Evolutionary conservation across 2,888 invertebrate genomes (phyloP), one percentile per base, ranked within the genome.

Genomic region (Loripinus fragilis): DNA sequence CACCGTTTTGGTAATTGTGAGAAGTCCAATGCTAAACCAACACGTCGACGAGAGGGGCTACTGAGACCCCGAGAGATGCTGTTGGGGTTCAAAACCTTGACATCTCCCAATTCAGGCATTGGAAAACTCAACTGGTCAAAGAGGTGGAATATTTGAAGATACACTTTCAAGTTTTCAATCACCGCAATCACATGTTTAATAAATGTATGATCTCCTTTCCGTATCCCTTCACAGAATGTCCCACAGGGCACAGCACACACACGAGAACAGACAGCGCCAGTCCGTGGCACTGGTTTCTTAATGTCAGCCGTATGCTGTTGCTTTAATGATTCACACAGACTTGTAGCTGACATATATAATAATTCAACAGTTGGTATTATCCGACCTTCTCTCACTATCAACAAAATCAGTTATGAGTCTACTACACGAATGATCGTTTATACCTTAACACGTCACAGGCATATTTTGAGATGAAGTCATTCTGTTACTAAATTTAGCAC

Each of bases 101-200:
- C 80, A 69, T 90, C 90, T 45, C 90, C 89, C 10, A 89, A 89
- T 74, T 90, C 91, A 75, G 91, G 91, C 91, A 91, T 91, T 84
- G 79, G 86, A 77, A 80, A 38, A 28, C 65, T 65, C 48, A 17
- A 42, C 41, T 66, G 66, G 15, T 25, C 42, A 12, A 25, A 66
- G 25, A 38, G 23, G 25, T 66, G 38, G n/a, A 0, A 66, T 41
- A 66, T 42, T 23, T 66, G 42, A 23, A 20, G 5, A 66, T 23
- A 66, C 0, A 25, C 23, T 42, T 28, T 41, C 23, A 35, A 41
- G 41, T 5, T 25, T 25, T 66, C 38, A 41, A 42, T 42, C 66
- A 55, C 55, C 55, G 28, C 55, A 38, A 38, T 8, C 38, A 38
- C 38, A 55, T 55, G 5, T 17, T 55, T n/a, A 23, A 55, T 10